Percentiles rank a stretch among this genome's conserved stretches.
Conservation (phyloP, 1,140 invertebrate genomes). For the Euwallacea similis region DNA sequence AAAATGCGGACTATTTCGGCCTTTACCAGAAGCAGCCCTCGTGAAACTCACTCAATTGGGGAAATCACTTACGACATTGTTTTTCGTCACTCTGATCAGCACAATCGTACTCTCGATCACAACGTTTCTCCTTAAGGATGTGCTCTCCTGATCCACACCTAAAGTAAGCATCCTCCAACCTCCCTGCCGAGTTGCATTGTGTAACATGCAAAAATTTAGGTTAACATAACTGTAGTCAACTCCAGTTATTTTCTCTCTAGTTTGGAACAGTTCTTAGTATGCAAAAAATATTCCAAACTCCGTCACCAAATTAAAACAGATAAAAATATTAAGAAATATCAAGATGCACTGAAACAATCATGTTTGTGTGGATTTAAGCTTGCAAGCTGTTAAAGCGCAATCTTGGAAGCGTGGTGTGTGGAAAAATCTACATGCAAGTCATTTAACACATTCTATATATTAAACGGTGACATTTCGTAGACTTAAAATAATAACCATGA, state of each 20-base stretch:
- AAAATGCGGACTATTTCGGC: not conserved
- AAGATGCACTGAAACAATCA: slow-evolving; percentile 21
- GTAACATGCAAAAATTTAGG: slow-evolving; percentile 47
- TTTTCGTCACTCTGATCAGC: slow-evolving; percentile 63
- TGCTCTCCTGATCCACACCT: slow-evolving; percentile 66
- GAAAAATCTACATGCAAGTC: not conserved
- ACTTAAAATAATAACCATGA: not conserved
- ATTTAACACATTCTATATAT: not conserved
- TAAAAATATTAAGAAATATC: not conserved
- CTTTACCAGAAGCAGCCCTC: slow-evolving; percentile 2
- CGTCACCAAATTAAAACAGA: slow-evolving; percentile 5
- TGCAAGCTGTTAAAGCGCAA: slow-evolving; percentile 14
- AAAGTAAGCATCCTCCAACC: slow-evolving; percentile 45
- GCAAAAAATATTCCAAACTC: slow-evolving; percentile 14
- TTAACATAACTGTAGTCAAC: slow-evolving; percentile 2
- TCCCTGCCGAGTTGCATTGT: slow-evolving; percentile 1
- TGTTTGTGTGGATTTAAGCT: slow-evolving; percentile 4
- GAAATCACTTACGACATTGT: slow-evolving; percentile 52
- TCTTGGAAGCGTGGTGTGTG: slow-evolving; percentile 8
- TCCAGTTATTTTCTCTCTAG: too few relatives aligned
- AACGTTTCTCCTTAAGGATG: slow-evolving; percentile 56
- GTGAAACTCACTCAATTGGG: not conserved
- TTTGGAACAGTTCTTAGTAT: not conserved
- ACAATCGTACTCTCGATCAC: slow-evolving; percentile 63
- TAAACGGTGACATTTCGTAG: too few relatives aligned